Percentiles rank a stretch among this genome's conserved stretches.
These are phyloP conservation scores for Thecocarcelia acutangulata DNA, from an alignment of 2,888 invertebrate species.

Conservation along the genomic window DNA sequence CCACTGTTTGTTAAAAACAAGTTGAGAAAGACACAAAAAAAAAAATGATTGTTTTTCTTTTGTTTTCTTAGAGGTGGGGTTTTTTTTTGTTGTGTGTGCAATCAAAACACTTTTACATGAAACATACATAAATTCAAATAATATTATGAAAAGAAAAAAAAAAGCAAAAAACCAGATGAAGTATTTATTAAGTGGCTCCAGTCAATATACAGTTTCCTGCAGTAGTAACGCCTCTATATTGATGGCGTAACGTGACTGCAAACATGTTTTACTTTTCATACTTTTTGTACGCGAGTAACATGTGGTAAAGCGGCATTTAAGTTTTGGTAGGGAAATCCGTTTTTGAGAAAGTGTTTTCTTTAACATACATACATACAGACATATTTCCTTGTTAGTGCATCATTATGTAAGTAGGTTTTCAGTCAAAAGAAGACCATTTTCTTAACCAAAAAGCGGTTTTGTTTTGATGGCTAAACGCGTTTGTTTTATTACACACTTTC, in stretches of 20 bases:
- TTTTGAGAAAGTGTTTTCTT: slow-evolving; percentile 40
- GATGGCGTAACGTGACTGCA: slow-evolving; percentile 35
- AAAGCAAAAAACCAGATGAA: slow-evolving; percentile 26
- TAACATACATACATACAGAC: too few relatives aligned
- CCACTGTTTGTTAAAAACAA: neutral
- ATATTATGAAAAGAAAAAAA: neutral
- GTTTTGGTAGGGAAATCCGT: slow-evolving; percentile 53
- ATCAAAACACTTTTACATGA: neutral
- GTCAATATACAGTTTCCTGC: slow-evolving; percentile 59
- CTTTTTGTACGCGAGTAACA: neutral
- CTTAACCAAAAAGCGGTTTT: neutral
- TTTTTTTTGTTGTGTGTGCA: neutral
- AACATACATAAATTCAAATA: neutral
- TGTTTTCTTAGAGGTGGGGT: slow-evolving; percentile 8
- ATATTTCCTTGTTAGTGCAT: slow-evolving; percentile 54
- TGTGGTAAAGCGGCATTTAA: neutral
- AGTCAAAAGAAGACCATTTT: slow-evolving; percentile 47
- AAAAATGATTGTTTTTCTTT: neutral
- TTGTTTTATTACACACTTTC: neutral
- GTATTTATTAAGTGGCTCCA: slow-evolving; percentile 50
- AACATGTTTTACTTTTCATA: slow-evolving; percentile 29
- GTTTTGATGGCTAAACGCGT: neutral
- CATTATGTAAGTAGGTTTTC: slow-evolving; percentile 60
- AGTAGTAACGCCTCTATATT: slow-evolving; percentile 55
- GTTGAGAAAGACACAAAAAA: neutral